phyloP scores from a whole-genome alignment of 2,888 invertebrate genomes.

The Nemurella pictetii region DNA sequence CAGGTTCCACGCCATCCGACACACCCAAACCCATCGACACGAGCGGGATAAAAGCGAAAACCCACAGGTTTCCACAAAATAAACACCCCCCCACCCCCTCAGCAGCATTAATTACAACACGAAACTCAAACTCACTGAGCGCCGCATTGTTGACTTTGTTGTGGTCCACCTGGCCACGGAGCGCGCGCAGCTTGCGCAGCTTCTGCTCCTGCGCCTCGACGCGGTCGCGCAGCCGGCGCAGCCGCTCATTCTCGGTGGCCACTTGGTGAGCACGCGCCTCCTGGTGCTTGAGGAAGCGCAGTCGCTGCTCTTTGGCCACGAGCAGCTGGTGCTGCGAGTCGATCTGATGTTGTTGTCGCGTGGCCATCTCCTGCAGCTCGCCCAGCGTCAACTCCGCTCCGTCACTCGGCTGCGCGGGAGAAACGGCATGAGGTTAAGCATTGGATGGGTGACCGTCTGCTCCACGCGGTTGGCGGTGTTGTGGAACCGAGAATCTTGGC shows the following conservation, averaged over 20 bases:
- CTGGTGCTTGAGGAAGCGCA: slow-evolving; percentile 92
- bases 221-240: slow-evolving; percentile 84
- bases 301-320: slow-evolving; percentile 89
- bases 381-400: slow-evolving; percentile 89
- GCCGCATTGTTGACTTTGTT: slow-evolving; percentile 90
- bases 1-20: too few relatives aligned
- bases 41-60: too few relatives aligned
- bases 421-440: too few relatives aligned
- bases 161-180: slow-evolving; percentile 91
- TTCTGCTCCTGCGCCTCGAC: slow-evolving; percentile 95
- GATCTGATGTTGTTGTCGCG: slow-evolving; percentile 96
- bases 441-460: too few relatives aligned
- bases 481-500: too few relatives aligned
- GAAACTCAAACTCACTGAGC: slow-evolving; percentile 71
- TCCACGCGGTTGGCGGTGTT: too few relatives aligned
- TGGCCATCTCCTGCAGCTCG: slow-evolving; percentile 97
- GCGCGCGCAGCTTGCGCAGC: slow-evolving; percentile 84
- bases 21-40: too few relatives aligned
- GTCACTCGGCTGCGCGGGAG: slow-evolving; percentile 79
- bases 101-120: not conserved
- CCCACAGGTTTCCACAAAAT: not conserved
- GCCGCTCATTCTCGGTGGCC: slow-evolving; percentile 81
- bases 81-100: not conserved
- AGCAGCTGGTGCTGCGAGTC: slow-evolving; percentile 92
- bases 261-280: slow-evolving; percentile 73